Base-by-base conservation (phyloP, 2,113 vertebrate species). In the Salvelinus fontinalis region DNA sequence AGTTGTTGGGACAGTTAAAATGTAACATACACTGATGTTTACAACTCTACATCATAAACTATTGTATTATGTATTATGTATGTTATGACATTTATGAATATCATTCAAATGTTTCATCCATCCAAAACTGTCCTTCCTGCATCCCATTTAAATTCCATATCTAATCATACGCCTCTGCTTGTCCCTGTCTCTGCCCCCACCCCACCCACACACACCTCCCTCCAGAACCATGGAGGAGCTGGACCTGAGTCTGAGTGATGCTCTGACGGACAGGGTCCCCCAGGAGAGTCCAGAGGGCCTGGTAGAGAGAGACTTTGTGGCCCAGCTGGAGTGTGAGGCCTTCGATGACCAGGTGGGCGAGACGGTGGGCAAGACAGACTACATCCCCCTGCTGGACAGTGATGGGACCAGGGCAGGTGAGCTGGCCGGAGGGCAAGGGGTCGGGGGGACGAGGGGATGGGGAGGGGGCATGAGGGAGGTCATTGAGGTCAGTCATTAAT, bases 261-360 rank as follows among this genome's bases (percentile, higher is more conserved):
- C 97, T 0, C 92, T 99, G 80, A 95, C 90, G 0, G 97, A 99
- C 77, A 81, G 86, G 16, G 93, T 90, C 0, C 79, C 94, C 14
- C 94, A 89, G 1, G 83, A 91, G 26, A 86, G 93, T 0, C 93
- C 95, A 13, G 95, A 95, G 31, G 90, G 92, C 71, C 49, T 75
- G 67, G 95, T 98, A 87, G 91, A 98, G 74, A 90, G 93, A 71
- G 97, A 99, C 89, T 99, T 99, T 67, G 93, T 99, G 0, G 94
- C 95, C 60, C 88, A 94, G 0, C 88, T 98, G 90, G 97, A 99
- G 87, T 93, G 96, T 0, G 97, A 99, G 90, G 62, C 93, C 1
- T 98, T 94, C 5, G 95, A 97, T 0, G 97, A 99, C 5, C 89
- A 96, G 87, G 93, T 99, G 0, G 96, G 97, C 8, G 97, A 99